phyloP scores from a whole-genome alignment of 2,113 vertebrate genomes.

The Salvelinus namaycush region DNA sequence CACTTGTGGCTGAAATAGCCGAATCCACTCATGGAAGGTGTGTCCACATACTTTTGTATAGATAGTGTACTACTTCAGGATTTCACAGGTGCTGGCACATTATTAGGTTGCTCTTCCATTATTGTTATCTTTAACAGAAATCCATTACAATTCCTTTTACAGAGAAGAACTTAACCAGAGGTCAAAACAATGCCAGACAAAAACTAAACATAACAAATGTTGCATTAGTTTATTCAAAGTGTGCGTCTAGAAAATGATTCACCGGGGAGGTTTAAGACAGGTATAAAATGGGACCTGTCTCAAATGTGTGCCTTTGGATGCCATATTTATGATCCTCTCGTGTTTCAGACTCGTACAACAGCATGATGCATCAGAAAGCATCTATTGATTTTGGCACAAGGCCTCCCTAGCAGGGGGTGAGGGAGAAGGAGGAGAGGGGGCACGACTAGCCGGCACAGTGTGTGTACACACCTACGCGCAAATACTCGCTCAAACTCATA shows the following conservation, averaged over 20 bases:
- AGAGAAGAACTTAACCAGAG: background rate
- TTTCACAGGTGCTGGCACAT: too few species aligned
- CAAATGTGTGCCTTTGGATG: conserved; percentile 34
- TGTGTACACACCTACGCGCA: conserved; percentile 45
- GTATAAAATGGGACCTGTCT: conserved; percentile 15
- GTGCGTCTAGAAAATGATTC: background rate
- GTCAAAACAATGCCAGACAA: background rate
- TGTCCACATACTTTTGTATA: too few species aligned
- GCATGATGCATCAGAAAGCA: conserved; percentile 65
- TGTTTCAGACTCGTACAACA: conserved; percentile 61
- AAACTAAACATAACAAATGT: background rate
- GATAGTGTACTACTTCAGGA: too few species aligned
- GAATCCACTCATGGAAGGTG: too few species aligned
- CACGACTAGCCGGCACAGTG: conserved; percentile 9
- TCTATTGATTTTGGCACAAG: conserved; percentile 73
- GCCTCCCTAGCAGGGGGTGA: conserved; percentile 55
- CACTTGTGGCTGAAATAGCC: too few species aligned
- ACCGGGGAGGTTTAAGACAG: background rate
- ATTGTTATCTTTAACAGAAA: too few species aligned
- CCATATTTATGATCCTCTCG: conserved; percentile 56
- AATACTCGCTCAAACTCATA: conserved; percentile 47
- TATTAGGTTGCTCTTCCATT: too few species aligned
- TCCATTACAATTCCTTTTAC: too few species aligned
- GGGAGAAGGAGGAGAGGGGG: background rate
- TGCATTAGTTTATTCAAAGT: background rate